Conservation (phyloP, 2,888 invertebrate species). For the Ceraclea dissimilis region DNA sequence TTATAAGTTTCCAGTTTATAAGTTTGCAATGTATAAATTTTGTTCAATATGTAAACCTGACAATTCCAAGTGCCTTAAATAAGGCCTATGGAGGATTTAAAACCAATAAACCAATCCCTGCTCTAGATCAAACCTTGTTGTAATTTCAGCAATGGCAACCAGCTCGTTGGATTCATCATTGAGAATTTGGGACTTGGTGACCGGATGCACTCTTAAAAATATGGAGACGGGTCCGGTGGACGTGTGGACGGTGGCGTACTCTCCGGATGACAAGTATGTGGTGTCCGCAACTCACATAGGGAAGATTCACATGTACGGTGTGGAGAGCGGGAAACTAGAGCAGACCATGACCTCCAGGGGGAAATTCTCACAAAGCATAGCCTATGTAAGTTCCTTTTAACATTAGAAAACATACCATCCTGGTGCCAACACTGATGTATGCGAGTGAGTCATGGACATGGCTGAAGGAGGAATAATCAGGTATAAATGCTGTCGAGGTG, state of each 20-base stretch:
- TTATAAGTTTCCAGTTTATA: too few species aligned
- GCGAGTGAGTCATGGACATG: too few species aligned
- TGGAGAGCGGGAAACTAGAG: constrained; percentile 84
- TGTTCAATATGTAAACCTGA: too few species aligned
- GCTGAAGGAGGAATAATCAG: too few species aligned
- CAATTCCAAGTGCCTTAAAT: too few species aligned
- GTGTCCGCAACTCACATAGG: constrained; percentile 92
- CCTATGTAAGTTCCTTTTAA: constrained; percentile 69
- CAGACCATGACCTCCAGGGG: constrained; percentile 90
- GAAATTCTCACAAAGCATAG: constrained; percentile 91
- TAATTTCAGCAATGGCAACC: constrained; percentile 68
- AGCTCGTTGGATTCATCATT: constrained; percentile 92
- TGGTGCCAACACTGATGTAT: too few species aligned
- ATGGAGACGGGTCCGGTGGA: constrained; percentile 88
- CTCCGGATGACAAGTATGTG: constrained; percentile 87
- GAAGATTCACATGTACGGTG: constrained; percentile 86
- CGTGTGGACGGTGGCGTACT: constrained; percentile 93
- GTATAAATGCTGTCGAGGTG: too few species aligned
- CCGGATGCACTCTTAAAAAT: constrained; percentile 77
- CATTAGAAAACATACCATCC: too few species aligned
- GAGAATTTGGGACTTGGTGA: constrained; percentile 82
- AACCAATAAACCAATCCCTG: too few species aligned
- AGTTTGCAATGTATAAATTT: too few species aligned
- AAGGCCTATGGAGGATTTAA: too few species aligned
- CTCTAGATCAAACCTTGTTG: too few species aligned